Base-by-base conservation (phyloP, 2,113 vertebrate genomes). In the Hyaena hyaena region DNA sequence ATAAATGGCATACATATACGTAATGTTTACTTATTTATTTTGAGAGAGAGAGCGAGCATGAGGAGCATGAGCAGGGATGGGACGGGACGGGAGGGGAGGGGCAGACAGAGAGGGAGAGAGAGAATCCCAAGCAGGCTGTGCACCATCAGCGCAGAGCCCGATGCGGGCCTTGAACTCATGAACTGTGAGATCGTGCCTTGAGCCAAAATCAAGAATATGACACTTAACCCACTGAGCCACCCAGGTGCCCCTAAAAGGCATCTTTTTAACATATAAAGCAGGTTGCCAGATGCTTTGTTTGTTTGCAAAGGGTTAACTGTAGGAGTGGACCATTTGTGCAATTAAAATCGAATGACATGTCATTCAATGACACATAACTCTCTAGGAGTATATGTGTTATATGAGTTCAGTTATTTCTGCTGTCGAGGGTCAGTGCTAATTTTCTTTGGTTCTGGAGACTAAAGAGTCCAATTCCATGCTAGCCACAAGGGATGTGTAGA, bases 191-290 rank as follows among this genome's bases (percentile, higher is more conserved):
- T 26, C 11, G 24, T 26, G 71, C 24, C 71, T 23, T 74, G 71
- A 74, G 39, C 35, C 5, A 2, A 74, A 74, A 23, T 5, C 39
- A 74, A 61, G 58, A 61, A 21, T 23, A 3, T 19, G 39, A 74
- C 0, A 19, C 71, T 24, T 7, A 26, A 24, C 71, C 23, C 14
- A 74, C 39, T 43, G 71, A 43, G 35, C 68, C 68, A 35, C 16
- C 71, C 35, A 43, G 23, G 39, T 74, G 23, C 39, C 39, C 71
- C 24, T 9, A 80, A 23, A 71, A 69, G 48, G 4, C 58, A 58
- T 89, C 35, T 86, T 93, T 95, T 86, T 50, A 95, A 96, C 28
- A 66, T 33, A 89, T 14, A 77, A 93, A 50, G 31, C 28, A 93
- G 90, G 61, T 81, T 91, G 48, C 50, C 88, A 81, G 76, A 77